Evolutionary conservation across 2,797 vertebrate genomes (phyloP), one percentile per base, ranked within the genome.

Genomic region (Amblyraja radiata): DNA sequence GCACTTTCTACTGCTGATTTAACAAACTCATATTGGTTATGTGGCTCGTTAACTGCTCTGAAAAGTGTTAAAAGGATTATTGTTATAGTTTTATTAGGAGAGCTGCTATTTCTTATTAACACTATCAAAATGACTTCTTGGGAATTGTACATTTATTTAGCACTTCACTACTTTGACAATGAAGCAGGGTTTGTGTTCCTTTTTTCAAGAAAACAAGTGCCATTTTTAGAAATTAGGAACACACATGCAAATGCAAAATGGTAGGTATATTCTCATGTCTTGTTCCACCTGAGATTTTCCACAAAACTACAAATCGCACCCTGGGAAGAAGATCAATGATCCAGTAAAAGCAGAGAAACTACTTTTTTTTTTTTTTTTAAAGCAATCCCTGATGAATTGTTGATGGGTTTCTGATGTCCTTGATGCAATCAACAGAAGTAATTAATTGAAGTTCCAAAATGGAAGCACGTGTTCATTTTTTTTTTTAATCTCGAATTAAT

Each of bases 11-110:
- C 61, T 65, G 84, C 84, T 88, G 61, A 88, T 65, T 36, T 65
- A 88, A 36, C 63, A 36, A 88, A 88, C 84, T 88, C 65, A 88
- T 32, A 32, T 68, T n/a, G 21, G 63, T 68, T 88, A 88, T 65
- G n/a, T 88, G n/a, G 84, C 84, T 88, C 14, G 84, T 68, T 88
- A 88, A 68, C 61, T 88, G 63, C n/a, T 68, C 18, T 68, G 16
- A 88, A 63, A 88, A 68, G n/a, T 68, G n/a, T 88, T 88, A 88
- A 68, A 68, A 88, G 84, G 61, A 88, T 88, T 68, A 68, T 88
- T 88, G 84, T 16, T 36, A 32, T 88, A 36, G 84, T 36, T 68
- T n/a, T 68, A 32, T 36, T 88, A 88, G 36, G 84, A 68, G 7
- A 16, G 58, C n/a, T 63, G 54, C 83, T 86, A 16, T 86, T 86